Percentiles rank a stretch among this genome's conserved stretches.
Evolutionary conservation across 2,113 vertebrate species (phyloP).

Genomic region (Baryphthengus martii): DNA sequence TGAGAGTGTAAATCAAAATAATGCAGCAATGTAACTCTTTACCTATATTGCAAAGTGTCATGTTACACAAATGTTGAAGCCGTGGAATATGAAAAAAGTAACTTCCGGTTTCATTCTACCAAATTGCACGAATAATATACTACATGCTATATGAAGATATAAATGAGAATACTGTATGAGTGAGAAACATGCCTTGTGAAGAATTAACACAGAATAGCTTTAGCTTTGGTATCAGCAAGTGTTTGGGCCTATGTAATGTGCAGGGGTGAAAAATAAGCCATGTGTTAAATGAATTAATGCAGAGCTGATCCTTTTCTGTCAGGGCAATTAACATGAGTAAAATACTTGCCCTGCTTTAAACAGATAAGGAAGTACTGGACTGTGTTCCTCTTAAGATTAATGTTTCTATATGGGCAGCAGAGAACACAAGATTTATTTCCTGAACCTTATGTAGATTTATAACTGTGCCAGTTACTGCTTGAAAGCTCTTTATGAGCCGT

Average conservation of each 20-base stretch:
- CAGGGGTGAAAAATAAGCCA: slow-evolving; percentile 46
- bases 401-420: slow-evolving; percentile 29
- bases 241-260: not conserved
- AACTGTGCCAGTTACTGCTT: slow-evolving; percentile 47
- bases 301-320: slow-evolving; percentile 62
- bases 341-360: slow-evolving; percentile 67
- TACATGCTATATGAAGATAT: not conserved
- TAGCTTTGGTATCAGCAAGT: not conserved
- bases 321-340: slow-evolving; percentile 70
- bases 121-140: not conserved
- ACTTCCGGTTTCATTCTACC: not conserved
- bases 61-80: not conserved
- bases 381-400: slow-evolving; percentile 61
- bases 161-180: not conserved
- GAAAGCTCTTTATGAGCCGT: slow-evolving; percentile 45
- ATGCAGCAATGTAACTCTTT: not conserved
- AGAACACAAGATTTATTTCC: slow-evolving; percentile 69
- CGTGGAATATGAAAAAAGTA: not conserved
- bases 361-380: slow-evolving; percentile 50
- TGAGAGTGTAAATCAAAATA: not conserved
- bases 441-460: slow-evolving; percentile 62
- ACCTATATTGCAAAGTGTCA: not conserved
- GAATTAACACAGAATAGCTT: not conserved
- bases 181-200: not conserved
- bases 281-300: slow-evolving; percentile 67